A percentile compares a stretch with the other conserved stretches of the same genome.
These are phyloP conservation scores for Baryphthengus martii DNA, from an alignment of 2,113 vertebrate genomes.

Conservation along the genomic window DNA sequence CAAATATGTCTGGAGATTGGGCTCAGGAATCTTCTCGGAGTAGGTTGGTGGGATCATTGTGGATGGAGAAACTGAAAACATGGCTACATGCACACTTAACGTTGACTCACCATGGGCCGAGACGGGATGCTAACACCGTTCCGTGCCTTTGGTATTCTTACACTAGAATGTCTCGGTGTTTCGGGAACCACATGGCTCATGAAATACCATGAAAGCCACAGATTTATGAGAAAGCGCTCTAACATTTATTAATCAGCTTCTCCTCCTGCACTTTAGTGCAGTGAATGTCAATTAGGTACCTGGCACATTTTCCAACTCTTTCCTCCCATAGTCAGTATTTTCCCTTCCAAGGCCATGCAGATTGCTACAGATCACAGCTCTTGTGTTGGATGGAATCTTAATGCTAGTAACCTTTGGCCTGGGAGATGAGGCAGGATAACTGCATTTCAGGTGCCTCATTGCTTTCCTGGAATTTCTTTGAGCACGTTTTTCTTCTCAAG, in stretches of 20 bases:
- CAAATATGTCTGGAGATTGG: background rate
- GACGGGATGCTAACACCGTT: fast-evolving
- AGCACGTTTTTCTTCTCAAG: background rate
- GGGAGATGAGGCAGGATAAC: background rate
- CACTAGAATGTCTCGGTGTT: background rate
- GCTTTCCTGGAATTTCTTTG: background rate
- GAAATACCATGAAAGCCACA: background rate
- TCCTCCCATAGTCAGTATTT: background rate
- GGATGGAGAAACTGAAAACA: background rate
- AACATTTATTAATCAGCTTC: background rate
- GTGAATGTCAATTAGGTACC: background rate
- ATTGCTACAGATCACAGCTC: background rate
- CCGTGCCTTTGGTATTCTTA: background rate
- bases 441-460: background rate
- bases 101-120: background rate
- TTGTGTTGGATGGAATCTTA: background rate
- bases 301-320: background rate
- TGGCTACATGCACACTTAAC: background rate
- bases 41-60: background rate
- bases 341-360: background rate
- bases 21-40: background rate
- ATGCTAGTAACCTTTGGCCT: background rate
- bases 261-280: background rate
- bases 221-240: background rate
- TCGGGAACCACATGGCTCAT: background rate